Base-by-base conservation (phyloP, 2,888 invertebrate genomes). In the Tetheella fluctuosa region DNA sequence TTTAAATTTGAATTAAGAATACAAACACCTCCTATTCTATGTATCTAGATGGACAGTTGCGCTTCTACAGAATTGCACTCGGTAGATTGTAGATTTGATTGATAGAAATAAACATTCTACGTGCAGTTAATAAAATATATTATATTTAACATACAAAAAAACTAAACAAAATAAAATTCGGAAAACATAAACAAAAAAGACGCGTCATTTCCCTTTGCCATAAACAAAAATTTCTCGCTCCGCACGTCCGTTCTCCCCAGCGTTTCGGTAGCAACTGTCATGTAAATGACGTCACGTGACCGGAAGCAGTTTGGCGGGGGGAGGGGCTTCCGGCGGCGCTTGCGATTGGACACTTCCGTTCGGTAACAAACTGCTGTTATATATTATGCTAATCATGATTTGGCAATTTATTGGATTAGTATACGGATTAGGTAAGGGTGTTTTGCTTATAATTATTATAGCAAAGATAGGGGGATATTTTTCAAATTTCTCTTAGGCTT, bases 221-320 rank as follows among this genome's bases (percentile, higher is more conserved):
- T 87, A 86, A 88, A 86, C 84, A 81, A 84, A 83, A 83, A 80
- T 67, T 71, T 69, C 65, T 70, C 73, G 73, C 74, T 75, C 74
- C 72, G 71, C 74, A 80, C 87, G 88, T 86, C 88, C 80, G 77
- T 76, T 79, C 80, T 77, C 80, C 73, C 75, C 75, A 76, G 73
- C 79, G 83, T 79, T 81, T 74, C 73, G 76, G 77, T 71, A 68
- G 78, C 83, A 77, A 88, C 86, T 91, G 90, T 91, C 89, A 92
- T 90, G 91, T 89, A 90, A 91, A 93, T 91, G 90, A 88, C 88
- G 91, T 92, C 93, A 92, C 92, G 92, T 88, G 92, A 89, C 93
- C 91, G 92, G 93, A 92, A 87, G 88, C 83, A 83, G 89, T 88
- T 87, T 83, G 88, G 86, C 80, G 85, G 85, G 83, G 89, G 89